Evolutionary conservation across 1,140 invertebrate species (phyloP).

Genomic region (Drosophila saltans): DNA sequence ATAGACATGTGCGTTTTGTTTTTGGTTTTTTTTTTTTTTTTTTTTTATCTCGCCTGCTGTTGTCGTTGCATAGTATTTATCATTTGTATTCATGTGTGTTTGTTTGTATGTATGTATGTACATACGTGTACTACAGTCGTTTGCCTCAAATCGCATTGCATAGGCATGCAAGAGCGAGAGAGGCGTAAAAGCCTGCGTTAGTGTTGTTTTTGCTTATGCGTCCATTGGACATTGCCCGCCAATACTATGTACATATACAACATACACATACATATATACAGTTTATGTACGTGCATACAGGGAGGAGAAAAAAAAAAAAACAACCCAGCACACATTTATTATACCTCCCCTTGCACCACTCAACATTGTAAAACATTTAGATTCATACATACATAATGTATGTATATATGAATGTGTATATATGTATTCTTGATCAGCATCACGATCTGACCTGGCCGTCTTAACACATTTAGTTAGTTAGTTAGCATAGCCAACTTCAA

Average conservation of each 20-base stretch:
- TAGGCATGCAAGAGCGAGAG: constrained; percentile 3
- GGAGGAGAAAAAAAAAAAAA: too few species aligned
- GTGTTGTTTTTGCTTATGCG: constrained; percentile 40
- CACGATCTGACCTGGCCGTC: too few species aligned
- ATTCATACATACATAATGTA: too few species aligned
- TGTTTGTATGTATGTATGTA: constrained; percentile 18
- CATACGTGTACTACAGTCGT: constrained; percentile 5
- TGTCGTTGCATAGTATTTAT: constrained; percentile 17
- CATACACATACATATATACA: constrained; percentile 17
- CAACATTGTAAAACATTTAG: too few species aligned
- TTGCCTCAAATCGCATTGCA: constrained; percentile 14
- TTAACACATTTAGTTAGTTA: too few species aligned
- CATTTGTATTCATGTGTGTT: constrained; percentile 22
- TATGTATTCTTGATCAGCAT: too few species aligned
- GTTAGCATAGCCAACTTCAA: too few species aligned
- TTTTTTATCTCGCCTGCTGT: constrained; percentile 9
- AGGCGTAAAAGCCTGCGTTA: constrained; percentile 10
- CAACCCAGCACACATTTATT: too few species aligned
- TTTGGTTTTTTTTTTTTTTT: neutral
- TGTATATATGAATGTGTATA: too few species aligned
- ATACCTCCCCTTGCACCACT: too few species aligned
- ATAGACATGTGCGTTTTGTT: constrained; percentile 3
- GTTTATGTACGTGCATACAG: too few species aligned
- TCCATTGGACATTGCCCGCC: constrained; percentile 38
- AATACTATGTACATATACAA: constrained; percentile 5